Evolutionary conservation across 2,797 vertebrate genomes (phyloP).

Genomic region (Enteromius afrohamiltoni): DNA sequence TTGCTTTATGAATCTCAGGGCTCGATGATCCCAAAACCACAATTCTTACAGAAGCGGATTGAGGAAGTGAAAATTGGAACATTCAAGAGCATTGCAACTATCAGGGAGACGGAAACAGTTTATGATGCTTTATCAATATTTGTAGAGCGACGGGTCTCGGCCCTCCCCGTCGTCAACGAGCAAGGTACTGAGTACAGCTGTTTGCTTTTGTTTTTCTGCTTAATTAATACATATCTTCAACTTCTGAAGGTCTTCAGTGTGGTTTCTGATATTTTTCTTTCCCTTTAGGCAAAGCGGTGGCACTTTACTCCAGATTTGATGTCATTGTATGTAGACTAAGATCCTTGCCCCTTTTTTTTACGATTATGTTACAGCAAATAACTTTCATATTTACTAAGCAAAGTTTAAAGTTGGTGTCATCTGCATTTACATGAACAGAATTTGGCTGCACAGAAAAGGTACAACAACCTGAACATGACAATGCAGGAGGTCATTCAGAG

Average conservation of each 20-base stretch:
- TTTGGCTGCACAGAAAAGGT: constrained; percentile 92
- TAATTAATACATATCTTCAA: neutral
- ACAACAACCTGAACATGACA: constrained; percentile 93
- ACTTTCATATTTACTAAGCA: neutral
- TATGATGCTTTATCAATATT: constrained; percentile 88
- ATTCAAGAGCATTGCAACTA: constrained; percentile 85
- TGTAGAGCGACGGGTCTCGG: constrained; percentile 92
- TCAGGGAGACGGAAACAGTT: constrained; percentile 84
- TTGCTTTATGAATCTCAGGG: constrained; percentile 72
- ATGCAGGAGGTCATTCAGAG: constrained; percentile 84
- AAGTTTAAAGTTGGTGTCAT: neutral
- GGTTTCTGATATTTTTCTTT: constrained; percentile 37
- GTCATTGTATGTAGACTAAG: constrained; percentile 88
- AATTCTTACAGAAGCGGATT: constrained; percentile 87
- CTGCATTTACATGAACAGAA: constrained; percentile 76
- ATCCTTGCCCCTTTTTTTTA: neutral
- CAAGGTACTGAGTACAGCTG: constrained; percentile 72
- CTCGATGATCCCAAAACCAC: constrained; percentile 86
- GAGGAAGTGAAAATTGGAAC: constrained; percentile 89
- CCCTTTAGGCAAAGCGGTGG: constrained; percentile 87
- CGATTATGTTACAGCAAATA: neutral
- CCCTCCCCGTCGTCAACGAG: constrained; percentile 88
- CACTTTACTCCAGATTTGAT: constrained; percentile 94
- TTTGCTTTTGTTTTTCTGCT: neutral
- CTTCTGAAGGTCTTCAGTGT: neutral